phyloP scores from a whole-genome alignment of 30 jellyfish, hydroid and myxozoan species.

The Hydra vulgaris region DNA sequence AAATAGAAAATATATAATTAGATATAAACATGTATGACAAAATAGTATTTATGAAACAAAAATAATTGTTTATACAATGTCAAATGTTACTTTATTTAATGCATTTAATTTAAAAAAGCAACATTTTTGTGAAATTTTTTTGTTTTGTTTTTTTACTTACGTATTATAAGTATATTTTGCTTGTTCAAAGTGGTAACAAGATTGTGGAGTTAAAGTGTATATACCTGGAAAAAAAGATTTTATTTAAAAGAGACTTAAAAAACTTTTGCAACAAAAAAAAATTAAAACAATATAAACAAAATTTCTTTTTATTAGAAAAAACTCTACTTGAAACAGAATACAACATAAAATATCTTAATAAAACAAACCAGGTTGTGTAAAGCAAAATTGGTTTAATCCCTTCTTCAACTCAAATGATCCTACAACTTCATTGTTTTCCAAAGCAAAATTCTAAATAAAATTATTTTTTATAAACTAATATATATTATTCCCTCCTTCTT shows the following conservation, averaged over 20 bases:
- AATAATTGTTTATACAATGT: no score
- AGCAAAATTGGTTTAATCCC: slow-evolving; percentile 88
- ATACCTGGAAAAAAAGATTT: slow-evolving; percentile 35
- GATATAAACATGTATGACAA: no score
- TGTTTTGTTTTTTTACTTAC: no score
- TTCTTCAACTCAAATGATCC: slow-evolving; percentile 76
- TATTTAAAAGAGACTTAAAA: no score
- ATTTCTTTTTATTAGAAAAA: no score
- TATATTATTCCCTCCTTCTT: background rate
- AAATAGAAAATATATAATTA: no score
- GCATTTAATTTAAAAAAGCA: no score
- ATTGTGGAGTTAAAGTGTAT: slow-evolving; percentile 70
- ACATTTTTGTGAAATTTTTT: no score
- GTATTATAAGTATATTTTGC: slow-evolving; percentile 67
- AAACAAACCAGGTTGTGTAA: slow-evolving; percentile 74
- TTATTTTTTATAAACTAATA: background rate
- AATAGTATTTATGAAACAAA: no score
- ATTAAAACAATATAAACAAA: no score
- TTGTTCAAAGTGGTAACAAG: slow-evolving; percentile 84
- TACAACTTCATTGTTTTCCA: slow-evolving; percentile 76
- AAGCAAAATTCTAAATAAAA: slow-evolving; percentile 49
- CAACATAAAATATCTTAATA: background rate
- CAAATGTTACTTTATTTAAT: no score
- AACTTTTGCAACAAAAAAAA: no score
- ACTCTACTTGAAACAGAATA: background rate